Evolutionary conservation across 2,797 vertebrate species (phyloP), one percentile per base, ranked within the genome.

Genomic region (Periparus ater): DNA sequence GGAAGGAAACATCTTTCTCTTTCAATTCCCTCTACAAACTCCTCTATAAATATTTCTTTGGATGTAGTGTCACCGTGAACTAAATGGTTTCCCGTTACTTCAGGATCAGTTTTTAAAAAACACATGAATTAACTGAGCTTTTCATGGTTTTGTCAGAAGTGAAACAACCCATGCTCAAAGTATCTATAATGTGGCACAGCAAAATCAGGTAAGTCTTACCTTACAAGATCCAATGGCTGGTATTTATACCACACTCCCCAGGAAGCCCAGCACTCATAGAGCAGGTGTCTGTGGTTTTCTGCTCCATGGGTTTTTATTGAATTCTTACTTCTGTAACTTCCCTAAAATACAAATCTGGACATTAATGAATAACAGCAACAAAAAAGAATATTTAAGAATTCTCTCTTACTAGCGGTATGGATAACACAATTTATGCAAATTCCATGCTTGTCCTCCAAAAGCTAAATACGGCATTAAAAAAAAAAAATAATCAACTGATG

Each of bases 171-270:
- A 6, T 54, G 22, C 22, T 75, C 48, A 66, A 62, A 92, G n/a
- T 29, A 61, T 13, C 34, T 54, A 16, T 13, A 61, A n/a, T 6
- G 50, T 42, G 42, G 54, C 36, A 26, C 29, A 65, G 17, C 20
- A 82, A 68, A 68, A 86, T 19, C 13, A 44, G 68, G 45, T 61
- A 71, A 45, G 7, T 55, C 96, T 97, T 96, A 99, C 99, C 99
- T 98, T 73, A 99, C 98, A 16, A 99, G 99, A 95, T 99, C 99
- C 96, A 99, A 97, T 0, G 99, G 99, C 51, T 99, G 99, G 95
- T 99, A 99, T 93, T 99, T 99, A 97, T 99, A 99, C 99, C 99
- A 99, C 47, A 99, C 98, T 7, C 98, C 98, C 99, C 99, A 99
- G 97, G 98, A 99, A 65, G 99, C 99, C 99, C 99, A 99, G 91